Conservation (phyloP, 1,140 invertebrate genomes). For the Tetramorium parvispinum region DNA sequence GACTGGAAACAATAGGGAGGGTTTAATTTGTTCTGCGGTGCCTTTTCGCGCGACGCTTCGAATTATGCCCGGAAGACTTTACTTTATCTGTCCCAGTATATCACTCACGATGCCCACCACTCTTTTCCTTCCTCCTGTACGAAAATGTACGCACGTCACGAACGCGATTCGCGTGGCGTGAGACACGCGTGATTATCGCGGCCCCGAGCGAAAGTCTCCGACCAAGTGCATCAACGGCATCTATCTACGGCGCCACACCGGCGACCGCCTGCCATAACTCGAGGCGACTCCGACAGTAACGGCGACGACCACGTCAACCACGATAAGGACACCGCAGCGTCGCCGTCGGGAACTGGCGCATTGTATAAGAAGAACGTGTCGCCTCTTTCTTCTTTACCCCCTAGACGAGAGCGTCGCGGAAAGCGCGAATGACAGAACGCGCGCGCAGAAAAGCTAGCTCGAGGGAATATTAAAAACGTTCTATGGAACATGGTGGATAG, state of each 20-base stretch:
- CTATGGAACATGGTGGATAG: slow-evolving; percentile 60
- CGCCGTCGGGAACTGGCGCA: slow-evolving; percentile 66
- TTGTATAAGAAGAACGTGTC: slow-evolving; percentile 67
- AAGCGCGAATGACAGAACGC: slow-evolving; percentile 75
- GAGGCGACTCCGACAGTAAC: slow-evolving; percentile 39
- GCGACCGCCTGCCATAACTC: slow-evolving; percentile 53
- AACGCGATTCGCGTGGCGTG: slow-evolving; percentile 10
- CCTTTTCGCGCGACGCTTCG: slow-evolving; percentile 72
- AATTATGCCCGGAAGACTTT: slow-evolving; percentile 85
- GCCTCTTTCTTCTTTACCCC: slow-evolving; percentile 35
- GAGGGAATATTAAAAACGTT: slow-evolving; percentile 82
- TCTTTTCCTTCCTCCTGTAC: slow-evolving; percentile 28
- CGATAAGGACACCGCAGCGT: slow-evolving; percentile 21
- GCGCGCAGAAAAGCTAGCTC: slow-evolving; percentile 78
- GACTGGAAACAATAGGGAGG: slow-evolving; percentile 78
- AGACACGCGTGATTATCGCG: slow-evolving; percentile 61
- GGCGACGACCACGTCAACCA: slow-evolving; percentile 36
- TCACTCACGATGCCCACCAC: slow-evolving; percentile 37
- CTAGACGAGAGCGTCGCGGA: slow-evolving; percentile 36
- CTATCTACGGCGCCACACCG: slow-evolving; percentile 4
- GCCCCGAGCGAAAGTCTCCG: slow-evolving; percentile 61
- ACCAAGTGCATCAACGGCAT: slow-evolving; percentile 12
- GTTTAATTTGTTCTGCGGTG: slow-evolving; percentile 83
- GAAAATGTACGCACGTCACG: slow-evolving; percentile 50
- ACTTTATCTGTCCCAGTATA: slow-evolving; percentile 76